Evolutionary conservation across 2,797 vertebrate genomes (phyloP).

Genomic region (Clarias platycephalus): DNA sequence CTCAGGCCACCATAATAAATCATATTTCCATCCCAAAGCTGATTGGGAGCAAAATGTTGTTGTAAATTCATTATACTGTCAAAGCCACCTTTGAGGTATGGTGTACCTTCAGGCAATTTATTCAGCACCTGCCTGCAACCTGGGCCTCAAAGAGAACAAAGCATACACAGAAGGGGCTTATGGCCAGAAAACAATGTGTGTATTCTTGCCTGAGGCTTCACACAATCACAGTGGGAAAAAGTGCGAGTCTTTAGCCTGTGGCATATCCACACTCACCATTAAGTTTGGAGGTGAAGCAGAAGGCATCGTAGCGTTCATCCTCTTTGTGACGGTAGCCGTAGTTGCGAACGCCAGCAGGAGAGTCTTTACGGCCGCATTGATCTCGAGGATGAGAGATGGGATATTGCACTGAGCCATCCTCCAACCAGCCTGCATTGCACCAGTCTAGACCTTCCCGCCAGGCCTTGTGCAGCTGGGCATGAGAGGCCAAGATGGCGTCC

Average conservation of each 20-base stretch:
- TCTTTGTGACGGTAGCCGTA: constrained; percentile 96
- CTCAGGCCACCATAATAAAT: constrained; percentile 44
- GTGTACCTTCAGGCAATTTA: constrained; percentile 38
- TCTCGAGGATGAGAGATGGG: constrained; percentile 88
- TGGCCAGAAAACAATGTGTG: constrained; percentile 57
- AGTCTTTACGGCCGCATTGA: constrained; percentile 83
- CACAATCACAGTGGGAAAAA: constrained; percentile 61
- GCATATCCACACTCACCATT: constrained; percentile 74
- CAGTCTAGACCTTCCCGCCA: constrained; percentile 93
- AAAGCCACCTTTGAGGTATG: constrained; percentile 19
- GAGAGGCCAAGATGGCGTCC: constrained; percentile 90
- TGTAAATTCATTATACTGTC: constrained; percentile 44
- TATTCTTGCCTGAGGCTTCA: constrained; percentile 60
- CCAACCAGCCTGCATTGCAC: constrained; percentile 96
- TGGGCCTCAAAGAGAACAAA: constrained; percentile 60
- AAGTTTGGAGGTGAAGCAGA: constrained; percentile 95
- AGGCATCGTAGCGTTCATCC: constrained; percentile 88
- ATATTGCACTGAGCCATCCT: constrained; percentile 92
- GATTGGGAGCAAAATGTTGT: constrained; percentile 46
- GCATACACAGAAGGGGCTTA: constrained; percentile 54
- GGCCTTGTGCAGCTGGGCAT: constrained; percentile 88
- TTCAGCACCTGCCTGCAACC: constrained; percentile 42
- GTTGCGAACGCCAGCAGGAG: constrained; percentile 84
- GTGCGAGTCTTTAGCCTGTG: constrained; percentile 40
- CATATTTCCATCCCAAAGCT: constrained; percentile 45